phyloP scores from a whole-genome alignment of 2,797 vertebrate species.

The Etheostoma perlongum region DNA sequence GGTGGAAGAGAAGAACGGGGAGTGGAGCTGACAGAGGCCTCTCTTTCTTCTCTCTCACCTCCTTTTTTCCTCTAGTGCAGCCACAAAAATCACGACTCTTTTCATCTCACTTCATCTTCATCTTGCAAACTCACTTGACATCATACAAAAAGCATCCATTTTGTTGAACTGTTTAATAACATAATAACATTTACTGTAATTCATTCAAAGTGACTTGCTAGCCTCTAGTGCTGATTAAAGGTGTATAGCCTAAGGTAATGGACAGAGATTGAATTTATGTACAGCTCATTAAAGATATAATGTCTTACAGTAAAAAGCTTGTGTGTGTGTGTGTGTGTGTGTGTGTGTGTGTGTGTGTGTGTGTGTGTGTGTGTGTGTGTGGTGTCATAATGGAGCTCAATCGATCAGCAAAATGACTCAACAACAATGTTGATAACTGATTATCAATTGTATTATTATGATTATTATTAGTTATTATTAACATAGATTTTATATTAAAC shows the following conservation, averaged over 20 bases:
- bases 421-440: too few species aligned
- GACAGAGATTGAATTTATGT: background rate
- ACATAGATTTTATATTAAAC: background rate
- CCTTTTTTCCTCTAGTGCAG: constrained; percentile 2
- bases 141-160: too few species aligned
- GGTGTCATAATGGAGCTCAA: too few species aligned
- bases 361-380: too few species aligned
- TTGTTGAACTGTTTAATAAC: background rate
- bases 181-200: background rate
- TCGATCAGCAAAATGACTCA: background rate
- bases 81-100: constrained; percentile 7
- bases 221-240: background rate
- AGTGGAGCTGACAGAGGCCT: constrained; percentile 25
- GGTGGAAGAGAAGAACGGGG: constrained; percentile 28
- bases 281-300: background rate
- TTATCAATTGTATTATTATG: too few species aligned
- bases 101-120: constrained; percentile 1
- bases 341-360: too few species aligned
- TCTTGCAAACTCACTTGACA: background rate
- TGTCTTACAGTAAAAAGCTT: background rate
- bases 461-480: too few species aligned
- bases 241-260: background rate
- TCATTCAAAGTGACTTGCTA: background rate
- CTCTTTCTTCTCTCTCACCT: constrained; percentile 20
- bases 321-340: background rate